phyloP scores from a whole-genome alignment of 2,113 vertebrate genomes.

The Oophaga pumilio region DNA sequence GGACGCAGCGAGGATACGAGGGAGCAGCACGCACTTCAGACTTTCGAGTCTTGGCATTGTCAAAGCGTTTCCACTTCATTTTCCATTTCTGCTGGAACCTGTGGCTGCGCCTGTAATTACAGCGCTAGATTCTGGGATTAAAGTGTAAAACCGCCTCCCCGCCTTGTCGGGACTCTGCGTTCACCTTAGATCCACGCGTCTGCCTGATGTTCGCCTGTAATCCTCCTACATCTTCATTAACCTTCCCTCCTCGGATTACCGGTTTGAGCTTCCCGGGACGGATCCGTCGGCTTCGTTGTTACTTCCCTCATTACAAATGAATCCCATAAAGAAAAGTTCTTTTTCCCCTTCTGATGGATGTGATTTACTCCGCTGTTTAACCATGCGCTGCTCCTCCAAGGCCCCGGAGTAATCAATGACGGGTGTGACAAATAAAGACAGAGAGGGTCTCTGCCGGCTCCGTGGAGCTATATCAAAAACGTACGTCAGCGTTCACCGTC shows the following conservation, averaged over 20 bases:
- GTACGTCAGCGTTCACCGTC: neutral
- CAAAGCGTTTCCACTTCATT: constrained; percentile 4
- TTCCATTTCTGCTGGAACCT: neutral
- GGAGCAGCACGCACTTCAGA: neutral
- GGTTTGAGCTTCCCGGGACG: constrained; percentile 19
- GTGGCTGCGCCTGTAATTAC: constrained; percentile 3
- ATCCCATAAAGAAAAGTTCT: constrained; percentile 2
- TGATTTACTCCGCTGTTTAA: neutral
- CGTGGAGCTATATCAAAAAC: neutral
- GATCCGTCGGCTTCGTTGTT: neutral
- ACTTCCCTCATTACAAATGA: constrained; percentile 27
- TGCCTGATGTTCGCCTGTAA: constrained; percentile 9
- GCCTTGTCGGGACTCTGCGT: neutral
- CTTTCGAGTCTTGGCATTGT: neutral
- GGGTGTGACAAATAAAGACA: constrained; percentile 25
- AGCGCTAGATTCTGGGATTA: constrained; percentile 1
- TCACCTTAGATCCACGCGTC: constrained; percentile 30
- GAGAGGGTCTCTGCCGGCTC: constrained; percentile 8
- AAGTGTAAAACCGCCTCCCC: neutral
- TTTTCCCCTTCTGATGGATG: neutral
- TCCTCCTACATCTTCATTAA: constrained; percentile 43
- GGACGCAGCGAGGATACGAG: neutral
- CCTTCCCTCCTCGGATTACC: constrained; percentile 6
- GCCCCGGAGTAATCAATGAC: constrained; percentile 17
- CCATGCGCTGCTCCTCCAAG: neutral